A percentile compares a stretch with the other conserved stretches of the same genome.
Conservation (phyloP, 1,140 invertebrate genomes). For the Theocolax elegans region DNA sequence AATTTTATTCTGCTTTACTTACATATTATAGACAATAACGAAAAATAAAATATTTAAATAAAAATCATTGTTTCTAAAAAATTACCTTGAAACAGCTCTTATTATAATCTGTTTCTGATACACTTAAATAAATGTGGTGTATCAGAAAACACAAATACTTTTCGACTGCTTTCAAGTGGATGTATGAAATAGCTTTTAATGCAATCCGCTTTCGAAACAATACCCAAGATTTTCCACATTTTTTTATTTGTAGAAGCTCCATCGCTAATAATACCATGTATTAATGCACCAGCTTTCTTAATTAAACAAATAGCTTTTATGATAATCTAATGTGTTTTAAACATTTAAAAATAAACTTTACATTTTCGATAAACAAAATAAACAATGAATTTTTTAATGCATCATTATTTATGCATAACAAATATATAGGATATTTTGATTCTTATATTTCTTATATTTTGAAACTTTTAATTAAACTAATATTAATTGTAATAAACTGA, state of each 20-base stretch:
- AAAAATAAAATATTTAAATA: background rate
- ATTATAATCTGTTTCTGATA: background rate
- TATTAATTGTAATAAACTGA: too few species aligned
- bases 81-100: background rate
- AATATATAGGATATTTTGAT: too few species aligned
- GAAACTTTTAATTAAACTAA: too few species aligned
- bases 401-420: too few species aligned
- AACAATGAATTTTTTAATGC: too few species aligned
- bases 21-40: background rate
- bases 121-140: too few species aligned
- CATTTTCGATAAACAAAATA: too few species aligned
- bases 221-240: background rate
- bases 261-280: background rate
- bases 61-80: too few species aligned
- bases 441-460: too few species aligned
- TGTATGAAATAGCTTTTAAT: background rate
- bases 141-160: background rate
- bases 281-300: background rate
- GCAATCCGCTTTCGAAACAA: background rate
- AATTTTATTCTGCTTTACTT: background rate
- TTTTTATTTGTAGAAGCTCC: background rate
- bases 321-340: too few species aligned
- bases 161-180: background rate
- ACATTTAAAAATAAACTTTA: too few species aligned
- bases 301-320: too few species aligned